These are phyloP conservation scores for Aphrocallistes beatrix DNA, from an alignment of 37 sponge, comb jelly and placozoan species.

Conservation along the genomic window DNA sequence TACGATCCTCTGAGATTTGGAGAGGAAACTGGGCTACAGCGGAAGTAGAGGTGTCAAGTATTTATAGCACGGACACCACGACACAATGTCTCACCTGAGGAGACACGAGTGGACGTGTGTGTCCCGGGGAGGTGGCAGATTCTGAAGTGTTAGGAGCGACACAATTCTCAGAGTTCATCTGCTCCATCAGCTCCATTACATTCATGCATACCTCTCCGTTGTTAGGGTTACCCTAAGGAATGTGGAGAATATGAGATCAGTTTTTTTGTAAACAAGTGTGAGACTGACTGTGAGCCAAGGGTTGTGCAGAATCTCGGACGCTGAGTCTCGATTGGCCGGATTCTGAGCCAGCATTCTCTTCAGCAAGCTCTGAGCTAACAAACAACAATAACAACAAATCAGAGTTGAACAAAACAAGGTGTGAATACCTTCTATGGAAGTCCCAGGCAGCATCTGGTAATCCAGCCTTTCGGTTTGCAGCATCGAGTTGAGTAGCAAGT, in stretches of 20 bases:
- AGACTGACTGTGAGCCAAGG: background rate
- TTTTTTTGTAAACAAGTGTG: no score
- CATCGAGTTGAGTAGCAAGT: background rate
- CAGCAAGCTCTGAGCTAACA: slow-evolving; percentile 1
- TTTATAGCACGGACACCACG: background rate
- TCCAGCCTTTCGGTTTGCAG: background rate
- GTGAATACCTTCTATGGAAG: background rate
- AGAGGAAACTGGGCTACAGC: background rate
- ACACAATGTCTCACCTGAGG: background rate
- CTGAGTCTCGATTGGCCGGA: slow-evolving; percentile 15
- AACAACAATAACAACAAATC: background rate
- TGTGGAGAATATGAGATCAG: no score
- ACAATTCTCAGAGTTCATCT: background rate
- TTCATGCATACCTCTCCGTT: background rate
- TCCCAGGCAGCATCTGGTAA: background rate
- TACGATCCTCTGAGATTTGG: background rate
- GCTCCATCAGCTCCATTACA: slow-evolving; percentile 4
- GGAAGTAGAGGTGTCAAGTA: background rate
- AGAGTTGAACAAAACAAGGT: background rate
- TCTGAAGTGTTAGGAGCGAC: background rate
- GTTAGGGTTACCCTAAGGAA: background rate
- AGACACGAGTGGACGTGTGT: background rate
- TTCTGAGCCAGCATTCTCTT: background rate
- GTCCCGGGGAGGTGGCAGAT: background rate
- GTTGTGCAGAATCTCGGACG: background rate